These are phyloP conservation scores for Bathynomus jamesi DNA, from an alignment of 1,140 invertebrate species.

Conservation along the genomic window DNA sequence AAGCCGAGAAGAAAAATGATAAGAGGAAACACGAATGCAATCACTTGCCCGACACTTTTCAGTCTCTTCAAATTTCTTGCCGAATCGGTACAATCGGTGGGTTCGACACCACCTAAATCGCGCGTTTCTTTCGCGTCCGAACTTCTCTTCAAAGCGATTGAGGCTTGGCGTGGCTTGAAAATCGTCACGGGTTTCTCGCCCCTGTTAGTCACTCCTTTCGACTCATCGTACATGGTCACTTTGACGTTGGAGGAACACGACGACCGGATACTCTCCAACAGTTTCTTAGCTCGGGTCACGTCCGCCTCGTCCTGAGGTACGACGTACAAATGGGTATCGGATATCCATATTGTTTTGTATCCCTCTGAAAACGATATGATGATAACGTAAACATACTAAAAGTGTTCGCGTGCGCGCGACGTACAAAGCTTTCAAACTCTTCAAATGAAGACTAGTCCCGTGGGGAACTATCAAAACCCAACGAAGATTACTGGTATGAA, in stretches of 20 bases:
- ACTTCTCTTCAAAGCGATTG: neutral
- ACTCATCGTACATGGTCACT: neutral
- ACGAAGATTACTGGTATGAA: no score
- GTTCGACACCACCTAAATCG: neutral
- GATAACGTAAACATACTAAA: no score
- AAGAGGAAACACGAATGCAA: no score
- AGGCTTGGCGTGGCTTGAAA: neutral
- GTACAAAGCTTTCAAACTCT: no score
- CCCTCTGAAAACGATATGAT: neutral
- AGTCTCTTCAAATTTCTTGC: neutral
- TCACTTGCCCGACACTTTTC: neutral
- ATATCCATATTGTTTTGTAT: neutral
- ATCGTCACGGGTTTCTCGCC: neutral
- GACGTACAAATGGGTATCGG: neutral
- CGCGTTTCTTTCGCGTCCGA: neutral
- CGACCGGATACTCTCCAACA: neutral
- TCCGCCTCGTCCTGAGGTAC: neutral
- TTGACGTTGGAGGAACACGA: neutral
- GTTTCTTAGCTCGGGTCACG: neutral
- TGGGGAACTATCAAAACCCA: no score
- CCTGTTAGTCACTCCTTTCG: neutral
- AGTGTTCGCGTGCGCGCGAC: no score
- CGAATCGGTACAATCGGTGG: neutral
- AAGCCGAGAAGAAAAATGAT: no score
- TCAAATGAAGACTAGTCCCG: no score